Conservation (phyloP, 92 coral and sea anemone genomes). For the Parazoanthus darwini region DNA sequence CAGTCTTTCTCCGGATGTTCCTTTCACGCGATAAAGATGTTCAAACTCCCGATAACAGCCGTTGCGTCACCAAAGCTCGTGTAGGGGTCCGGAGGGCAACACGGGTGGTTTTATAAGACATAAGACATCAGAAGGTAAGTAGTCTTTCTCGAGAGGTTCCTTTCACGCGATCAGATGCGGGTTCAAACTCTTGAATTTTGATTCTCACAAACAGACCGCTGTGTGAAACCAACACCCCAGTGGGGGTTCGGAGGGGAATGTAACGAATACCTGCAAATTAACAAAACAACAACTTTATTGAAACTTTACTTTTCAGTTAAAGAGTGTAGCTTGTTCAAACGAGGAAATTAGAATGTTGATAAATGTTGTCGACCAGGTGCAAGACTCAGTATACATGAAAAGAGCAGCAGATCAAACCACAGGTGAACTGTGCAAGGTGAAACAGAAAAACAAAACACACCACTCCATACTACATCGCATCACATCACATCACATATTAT, state of each 20-base stretch:
- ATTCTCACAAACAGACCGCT: constrained; percentile 86
- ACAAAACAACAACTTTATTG: not conserved
- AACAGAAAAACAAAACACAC: too few relatives aligned
- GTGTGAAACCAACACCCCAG: constrained; percentile 77
- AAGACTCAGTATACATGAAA: too few relatives aligned
- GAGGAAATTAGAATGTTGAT: too few relatives aligned
- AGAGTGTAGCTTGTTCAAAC: too few relatives aligned
- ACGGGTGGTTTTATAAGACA: constrained; percentile 4
- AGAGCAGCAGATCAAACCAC: too few relatives aligned
- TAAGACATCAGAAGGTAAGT: constrained; percentile 58
- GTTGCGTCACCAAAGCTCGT: constrained; percentile 72
- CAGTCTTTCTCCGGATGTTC: constrained; percentile 67
- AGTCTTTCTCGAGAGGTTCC: constrained; percentile 88
- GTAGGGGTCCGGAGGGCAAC: constrained; percentile 76
- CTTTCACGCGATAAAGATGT: constrained; percentile 65
- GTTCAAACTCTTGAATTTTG: constrained; percentile 76
- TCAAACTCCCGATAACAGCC: constrained; percentile 76
- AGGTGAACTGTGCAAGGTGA: too few relatives aligned
- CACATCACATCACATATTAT: too few relatives aligned
- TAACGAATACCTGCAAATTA: constrained; percentile 65
- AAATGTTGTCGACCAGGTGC: too few relatives aligned
- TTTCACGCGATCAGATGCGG: constrained; percentile 65
- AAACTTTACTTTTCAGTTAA: not conserved
- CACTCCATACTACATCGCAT: too few relatives aligned
- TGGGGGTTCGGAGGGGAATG: constrained; percentile 77